These are phyloP conservation scores for Paracentrotus lividus DNA, from an alignment of 53 echinoderm and acorn worm species.

Conservation along the genomic window DNA sequence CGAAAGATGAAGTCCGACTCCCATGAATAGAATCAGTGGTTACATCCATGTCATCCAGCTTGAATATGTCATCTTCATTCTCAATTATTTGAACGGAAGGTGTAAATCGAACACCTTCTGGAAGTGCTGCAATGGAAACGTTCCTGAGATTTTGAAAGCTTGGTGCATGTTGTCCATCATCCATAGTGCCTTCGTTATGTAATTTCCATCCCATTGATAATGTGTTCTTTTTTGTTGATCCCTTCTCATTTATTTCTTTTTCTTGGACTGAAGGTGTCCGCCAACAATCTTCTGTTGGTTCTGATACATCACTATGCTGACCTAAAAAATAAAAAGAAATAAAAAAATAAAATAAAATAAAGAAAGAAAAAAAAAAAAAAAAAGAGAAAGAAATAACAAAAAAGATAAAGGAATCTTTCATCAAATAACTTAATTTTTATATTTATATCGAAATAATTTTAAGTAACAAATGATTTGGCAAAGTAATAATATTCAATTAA, in stretches of 20 bases:
- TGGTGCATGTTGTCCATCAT: neutral
- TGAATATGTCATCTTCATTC: neutral
- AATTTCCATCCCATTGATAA: neutral
- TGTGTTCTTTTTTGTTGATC: neutral
- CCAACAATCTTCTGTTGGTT: neutral
- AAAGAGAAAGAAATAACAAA: too few species aligned
- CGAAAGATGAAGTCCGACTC: neutral
- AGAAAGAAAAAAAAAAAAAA: too few species aligned
- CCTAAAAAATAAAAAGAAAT: neutral
- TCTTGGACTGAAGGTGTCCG: neutral
- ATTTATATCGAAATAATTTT: too few species aligned
- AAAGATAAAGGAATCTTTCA: too few species aligned
- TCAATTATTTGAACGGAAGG: constrained; percentile 18
- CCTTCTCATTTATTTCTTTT: neutral
- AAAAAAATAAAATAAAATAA: too few species aligned
- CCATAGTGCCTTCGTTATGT: neutral
- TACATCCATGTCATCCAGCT: neutral
- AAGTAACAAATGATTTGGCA: too few species aligned
- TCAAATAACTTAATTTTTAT: too few species aligned
- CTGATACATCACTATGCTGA: neutral
- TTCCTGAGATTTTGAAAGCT: neutral
- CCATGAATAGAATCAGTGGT: too few species aligned
- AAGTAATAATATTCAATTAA: too few species aligned
- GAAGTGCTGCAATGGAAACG: neutral
- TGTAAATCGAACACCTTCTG: neutral